Base-by-base conservation (phyloP, 2,888 invertebrate species). In the Drosophila suboccidentalis region DNA sequence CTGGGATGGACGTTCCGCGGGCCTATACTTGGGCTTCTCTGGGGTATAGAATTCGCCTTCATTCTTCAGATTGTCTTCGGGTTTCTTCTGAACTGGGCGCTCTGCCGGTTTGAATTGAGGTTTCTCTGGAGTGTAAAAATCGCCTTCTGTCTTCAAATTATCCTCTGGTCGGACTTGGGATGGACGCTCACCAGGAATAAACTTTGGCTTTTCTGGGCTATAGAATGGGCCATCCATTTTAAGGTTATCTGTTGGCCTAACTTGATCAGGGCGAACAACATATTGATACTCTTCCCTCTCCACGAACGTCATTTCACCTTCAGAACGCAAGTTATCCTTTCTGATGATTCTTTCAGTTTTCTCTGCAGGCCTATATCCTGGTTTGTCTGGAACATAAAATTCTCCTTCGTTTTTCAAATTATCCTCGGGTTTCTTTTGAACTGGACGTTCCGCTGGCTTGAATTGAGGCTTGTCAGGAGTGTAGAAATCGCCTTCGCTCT, bases 191-290 rank as follows among this genome's bases (percentile, higher is more conserved):
- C 86, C 92, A 1, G 94, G 94, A 9, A 87, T 86, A 87, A 92
- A 94, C 19, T 92, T 76, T 0, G 92, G 91, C 34, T 92, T 92
- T 29, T 92, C 91, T 0, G 94, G 94, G 6, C 91, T 79, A 71
- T 94, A 93, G 82, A 94, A 94, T 0, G 94, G 93, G 1, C 95
- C 95, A 88, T 95, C 94, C 13, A 29, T 47, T 19, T 59, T 59
- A 2, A 62, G 32, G 4, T 61, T 62, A 9, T 62, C 62, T 0
- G 17, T 36, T n/a, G 94, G 93, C 64, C 92, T 91, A 1, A 95
- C 78, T 0, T 93, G 93, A 6, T 90, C 87, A 17, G 93, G 93
- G n/a, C 82, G 71, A 70, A 93, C 93, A 4, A 90, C 94, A 77
- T 95, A 95, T 75, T 93, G 58, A 41, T 68, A 68, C 10, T 68